These are phyloP conservation scores for Drosophila tani DNA, from an alignment of 1,140 invertebrate species.

Conservation along the genomic window DNA sequence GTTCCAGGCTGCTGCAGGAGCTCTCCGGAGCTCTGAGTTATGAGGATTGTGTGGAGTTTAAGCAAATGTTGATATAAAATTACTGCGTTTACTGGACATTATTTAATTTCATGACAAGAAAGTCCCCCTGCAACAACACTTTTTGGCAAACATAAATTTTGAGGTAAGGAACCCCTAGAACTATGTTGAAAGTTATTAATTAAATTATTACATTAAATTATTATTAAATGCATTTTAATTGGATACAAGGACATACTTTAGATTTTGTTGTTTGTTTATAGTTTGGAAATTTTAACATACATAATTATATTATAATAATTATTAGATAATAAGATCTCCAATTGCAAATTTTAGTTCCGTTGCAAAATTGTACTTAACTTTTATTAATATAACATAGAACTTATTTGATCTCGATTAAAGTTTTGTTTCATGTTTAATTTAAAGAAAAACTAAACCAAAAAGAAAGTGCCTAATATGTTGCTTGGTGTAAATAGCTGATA, in stretches of 20 bases:
- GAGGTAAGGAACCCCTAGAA: no score
- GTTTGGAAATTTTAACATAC: no score
- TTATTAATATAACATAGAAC: no score
- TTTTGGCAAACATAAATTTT: background rate
- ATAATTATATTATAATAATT: no score
- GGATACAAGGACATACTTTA: background rate
- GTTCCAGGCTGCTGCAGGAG: background rate
- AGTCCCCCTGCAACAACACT: background rate
- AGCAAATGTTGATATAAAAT: slow-evolving; percentile 44
- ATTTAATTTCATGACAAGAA: slow-evolving; percentile 26
- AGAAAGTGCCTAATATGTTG: slow-evolving; percentile 12
- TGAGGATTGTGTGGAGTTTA: slow-evolving; percentile 35
- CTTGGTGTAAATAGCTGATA: slow-evolving; percentile 28
- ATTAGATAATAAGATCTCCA: no score
- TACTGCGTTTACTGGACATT: slow-evolving; percentile 29
- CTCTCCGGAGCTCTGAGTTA: slow-evolving; percentile 33
- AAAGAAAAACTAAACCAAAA: background rate
- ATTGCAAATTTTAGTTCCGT: no score
- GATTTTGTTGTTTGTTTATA: no score
- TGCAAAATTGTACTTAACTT: no score
- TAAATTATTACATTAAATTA: no score
- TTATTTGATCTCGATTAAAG: no score
- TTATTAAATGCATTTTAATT: background rate
- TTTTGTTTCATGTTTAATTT: background rate
- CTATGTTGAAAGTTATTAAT: background rate